Base-by-base conservation (phyloP, 2,888 invertebrate species). In the Dryadula phaetusa region DNA sequence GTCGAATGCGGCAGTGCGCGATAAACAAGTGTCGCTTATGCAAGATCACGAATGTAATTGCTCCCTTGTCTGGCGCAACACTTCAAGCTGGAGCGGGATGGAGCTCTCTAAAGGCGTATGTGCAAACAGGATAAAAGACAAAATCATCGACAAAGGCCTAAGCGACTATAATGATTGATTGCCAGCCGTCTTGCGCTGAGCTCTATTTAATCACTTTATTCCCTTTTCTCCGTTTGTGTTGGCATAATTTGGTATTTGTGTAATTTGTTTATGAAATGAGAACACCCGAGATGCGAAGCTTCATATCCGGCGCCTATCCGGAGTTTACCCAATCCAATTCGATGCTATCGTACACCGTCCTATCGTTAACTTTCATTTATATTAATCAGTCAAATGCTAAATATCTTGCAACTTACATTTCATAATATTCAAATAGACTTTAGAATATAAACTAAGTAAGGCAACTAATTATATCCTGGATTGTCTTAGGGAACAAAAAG, bases 141-240 rank as follows among this genome's bases (percentile, higher is more conserved):
- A 74, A 81, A 82, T 79, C 82, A 85, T 83, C 83, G 85, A 87
- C 87, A 91, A 85, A 82, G 86, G 82, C 86, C 82, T 89, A 91
- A 90, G 91, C 91, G 90, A 87, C 93, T 87, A 89, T 90, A 90
- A 93, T 93, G 93, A 93, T 93, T 93, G 93, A 93, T 93, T 88
- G 86, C 93, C 86, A 86, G 88, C 89, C 86, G 89, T 92, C 92
- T 91, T 91, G 87, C 83, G 87, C 86, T 93, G 93, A 93, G 91
- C 93, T 93, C 91, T 93, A 90, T 93, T 93, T 93, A 93, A 93
- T 93, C 93, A 93, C 93, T 93, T 92, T 91, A 93, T 93, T 93
- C 92, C 92, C 93, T 92, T 92, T 93, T 92, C 92, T 92, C 86
- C 91, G 90, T 92, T 92, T 92, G 90, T 88, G 88, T 89, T 87